Percentiles rank a stretch among this genome's conserved stretches.
phyloP scores from a whole-genome alignment of 2,797 vertebrate species.

The Chromobotia macracanthus region DNA sequence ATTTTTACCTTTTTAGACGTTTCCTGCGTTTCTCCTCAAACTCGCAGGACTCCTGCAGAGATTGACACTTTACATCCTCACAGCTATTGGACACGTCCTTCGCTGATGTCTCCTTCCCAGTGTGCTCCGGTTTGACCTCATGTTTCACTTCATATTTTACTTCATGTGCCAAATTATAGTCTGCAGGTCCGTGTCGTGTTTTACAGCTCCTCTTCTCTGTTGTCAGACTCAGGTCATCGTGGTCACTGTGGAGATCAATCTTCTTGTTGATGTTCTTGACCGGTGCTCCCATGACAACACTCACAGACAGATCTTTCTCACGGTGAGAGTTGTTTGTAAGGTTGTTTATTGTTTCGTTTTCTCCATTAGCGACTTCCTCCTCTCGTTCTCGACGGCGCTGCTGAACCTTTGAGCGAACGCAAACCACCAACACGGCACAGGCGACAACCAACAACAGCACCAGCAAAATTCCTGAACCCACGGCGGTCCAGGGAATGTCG shows the following conservation, averaged over 20 bases:
- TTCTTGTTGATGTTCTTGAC: conserved; percentile 98
- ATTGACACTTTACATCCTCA: conserved; percentile 78
- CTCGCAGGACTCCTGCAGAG: conserved; percentile 77
- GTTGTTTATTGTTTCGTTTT: conserved; percentile 95
- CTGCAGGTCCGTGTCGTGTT: conserved; percentile 82
- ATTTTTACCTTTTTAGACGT: conserved; percentile 86
- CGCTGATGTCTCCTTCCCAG: conserved; percentile 64
- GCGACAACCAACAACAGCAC: conserved; percentile 89
- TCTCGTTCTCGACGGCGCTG: conserved; percentile 68
- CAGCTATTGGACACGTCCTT: conserved; percentile 80
- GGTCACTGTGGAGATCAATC: conserved; percentile 86
- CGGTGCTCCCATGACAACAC: conserved; percentile 82
- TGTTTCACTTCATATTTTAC: conserved; percentile 80
- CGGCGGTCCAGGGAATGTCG: conserved; percentile 89
- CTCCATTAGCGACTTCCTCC: conserved; percentile 72
- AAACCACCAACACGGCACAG: conserved; percentile 86
- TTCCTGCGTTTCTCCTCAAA: conserved; percentile 86
- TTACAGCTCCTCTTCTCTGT: conserved; percentile 85
- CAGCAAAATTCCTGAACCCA: conserved; percentile 87
- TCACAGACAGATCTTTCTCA: conserved; percentile 87
- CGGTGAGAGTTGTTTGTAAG: conserved; percentile 89
- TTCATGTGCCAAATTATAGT: conserved; percentile 94
- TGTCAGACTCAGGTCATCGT: conserved; percentile 69
- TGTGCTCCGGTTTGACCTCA: conserved; percentile 73
- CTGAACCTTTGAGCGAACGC: conserved; percentile 85